Evolutionary conservation across 2,888 invertebrate species (phyloP).

Genomic region (Drosophila paramelanica): DNA sequence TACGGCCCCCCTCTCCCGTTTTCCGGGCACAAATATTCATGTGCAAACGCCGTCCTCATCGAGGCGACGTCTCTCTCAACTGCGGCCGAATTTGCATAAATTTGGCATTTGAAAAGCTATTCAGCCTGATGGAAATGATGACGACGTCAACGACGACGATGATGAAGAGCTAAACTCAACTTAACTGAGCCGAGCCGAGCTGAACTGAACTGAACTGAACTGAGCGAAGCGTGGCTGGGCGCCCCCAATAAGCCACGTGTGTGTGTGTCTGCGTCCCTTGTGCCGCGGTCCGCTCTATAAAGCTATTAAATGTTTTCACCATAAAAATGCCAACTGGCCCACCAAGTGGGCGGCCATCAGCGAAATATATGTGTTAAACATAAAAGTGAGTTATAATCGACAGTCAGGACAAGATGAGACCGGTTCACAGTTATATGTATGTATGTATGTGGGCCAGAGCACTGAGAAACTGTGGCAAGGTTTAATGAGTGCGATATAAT

Average conservation of each 20-base stretch:
- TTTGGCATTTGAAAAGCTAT: conserved; percentile 76
- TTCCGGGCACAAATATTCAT: conserved; percentile 69
- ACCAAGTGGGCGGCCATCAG: conserved; percentile 26
- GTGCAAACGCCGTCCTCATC: conserved; percentile 63
- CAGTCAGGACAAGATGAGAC: conserved; percentile 21
- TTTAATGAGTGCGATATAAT: conserved; percentile 3
- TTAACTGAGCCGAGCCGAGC: conserved; percentile 49
- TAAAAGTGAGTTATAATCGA: conserved; percentile 52
- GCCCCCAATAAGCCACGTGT: not conserved
- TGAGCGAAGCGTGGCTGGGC: conserved; percentile 13
- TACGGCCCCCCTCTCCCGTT: conserved; percentile 10
- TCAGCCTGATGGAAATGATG: conserved; percentile 76
- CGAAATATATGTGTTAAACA: conserved; percentile 36
- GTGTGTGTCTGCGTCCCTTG: conserved; percentile 9
- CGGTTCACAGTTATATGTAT: conserved; percentile 16
- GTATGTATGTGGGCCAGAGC: not conserved
- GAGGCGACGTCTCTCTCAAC: conserved; percentile 26
- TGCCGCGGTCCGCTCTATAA: conserved; percentile 45
- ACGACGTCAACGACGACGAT: conserved; percentile 49
- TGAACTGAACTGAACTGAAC: conserved; percentile 36
- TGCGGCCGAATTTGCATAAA: conserved; percentile 75
- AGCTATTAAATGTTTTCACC: conserved; percentile 70
- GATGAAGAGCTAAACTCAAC: conserved; percentile 58
- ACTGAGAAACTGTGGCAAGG: conserved; percentile 1
- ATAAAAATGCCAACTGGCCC: conserved; percentile 51